Evolutionary conservation across 2,797 vertebrate species (phyloP), one percentile per base, ranked within the genome.

Genomic region (Pantherophis alleghaniensis): DNA sequence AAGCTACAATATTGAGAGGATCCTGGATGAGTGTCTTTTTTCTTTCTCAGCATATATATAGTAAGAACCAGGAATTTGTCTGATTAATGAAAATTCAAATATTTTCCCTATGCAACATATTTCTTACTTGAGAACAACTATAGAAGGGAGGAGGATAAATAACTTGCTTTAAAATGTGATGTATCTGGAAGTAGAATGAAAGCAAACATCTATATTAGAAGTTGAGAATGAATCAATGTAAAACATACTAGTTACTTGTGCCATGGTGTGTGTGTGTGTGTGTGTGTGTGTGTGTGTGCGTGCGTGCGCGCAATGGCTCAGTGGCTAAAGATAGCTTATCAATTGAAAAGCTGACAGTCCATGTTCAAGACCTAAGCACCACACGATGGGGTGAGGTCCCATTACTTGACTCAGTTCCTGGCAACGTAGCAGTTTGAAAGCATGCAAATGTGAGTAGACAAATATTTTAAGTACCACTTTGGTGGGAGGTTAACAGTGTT

Each of bases 1-100:
- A 97, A 96, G 94, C 28, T 91, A 69, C 20, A 63, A 59, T 87
- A 88, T 90, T 89, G 94, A 95, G 93, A 93, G 7, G 90, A 94
- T 93, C 88, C 88, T 90, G 7, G n/a, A 32, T 16, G n/a, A 69
- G 28, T n/a, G 13, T n/a, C 94, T 94, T 87, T 91, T 97, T 96
- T 95, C 94, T 94, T 88, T 20, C 0, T 91, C 91, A 53, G 12
- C 47, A 87, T 95, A 92, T 92, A 0, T 60, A 91, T 93, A 32
- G 88, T 95, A 53, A 91, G 92, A 94, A 37, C 0, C 16, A 90
- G 22, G 2, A 12, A 88, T 96, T 93, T 95, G 89, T 89, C 37
- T 92, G 88, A 90, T 66, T 94, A 11, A 59, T 88, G 91, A 95
- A 95, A 83, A 51, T 90, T 86, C 93, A 37, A 88, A 4, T 89